Evolutionary conservation across 2,888 invertebrate genomes (phyloP), one percentile per base, ranked within the genome.

Genomic region (Apocheima hispidaria): DNA sequence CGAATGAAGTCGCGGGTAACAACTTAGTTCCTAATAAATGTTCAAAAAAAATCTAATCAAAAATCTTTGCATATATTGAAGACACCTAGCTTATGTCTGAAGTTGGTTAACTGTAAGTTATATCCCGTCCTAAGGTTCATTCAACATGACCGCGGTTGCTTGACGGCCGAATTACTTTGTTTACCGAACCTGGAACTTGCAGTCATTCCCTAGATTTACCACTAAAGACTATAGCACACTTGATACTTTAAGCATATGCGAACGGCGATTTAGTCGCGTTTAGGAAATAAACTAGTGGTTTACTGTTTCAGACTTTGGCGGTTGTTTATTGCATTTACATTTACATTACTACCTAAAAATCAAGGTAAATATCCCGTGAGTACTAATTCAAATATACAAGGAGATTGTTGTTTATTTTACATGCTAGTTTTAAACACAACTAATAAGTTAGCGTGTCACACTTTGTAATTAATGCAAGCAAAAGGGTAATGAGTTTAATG

Each of bases 131-230:
- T 50, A 50, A 16, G n/a, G 16, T 26, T 35, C 28, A 41, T 40
- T 41, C 54, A 59, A 41, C 57, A 60, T 61, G 60, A 70, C 66
- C 68, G 63, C 50, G 50, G 60, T 51, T 48, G 30, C 49, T 50
- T 46, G 43, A 28, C 49, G 56, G 59, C 40, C 43, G 67, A 68
- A 72, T 71, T 52, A 66, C 63, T 63, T 67, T 71, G 71, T 74
- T 72, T 71, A 69, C 69, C 55, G 58, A 59, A 26, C 48, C 50
- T 30, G 46, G 41, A 41, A 54, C 60, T 63, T 50, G 18, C 18
- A 26, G 33, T 50, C 14, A 43, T 54, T 54, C 12, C 40, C n/a
- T 38, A 59, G 38, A 52, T 52, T 52, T 46, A 46, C 46, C 46
- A 46, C 18, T 30, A 46, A 46, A 4, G 16, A 10, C 28, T 4